phyloP scores from a whole-genome alignment of 2,113 vertebrate species.

The Porphyrio hochstetteri region DNA sequence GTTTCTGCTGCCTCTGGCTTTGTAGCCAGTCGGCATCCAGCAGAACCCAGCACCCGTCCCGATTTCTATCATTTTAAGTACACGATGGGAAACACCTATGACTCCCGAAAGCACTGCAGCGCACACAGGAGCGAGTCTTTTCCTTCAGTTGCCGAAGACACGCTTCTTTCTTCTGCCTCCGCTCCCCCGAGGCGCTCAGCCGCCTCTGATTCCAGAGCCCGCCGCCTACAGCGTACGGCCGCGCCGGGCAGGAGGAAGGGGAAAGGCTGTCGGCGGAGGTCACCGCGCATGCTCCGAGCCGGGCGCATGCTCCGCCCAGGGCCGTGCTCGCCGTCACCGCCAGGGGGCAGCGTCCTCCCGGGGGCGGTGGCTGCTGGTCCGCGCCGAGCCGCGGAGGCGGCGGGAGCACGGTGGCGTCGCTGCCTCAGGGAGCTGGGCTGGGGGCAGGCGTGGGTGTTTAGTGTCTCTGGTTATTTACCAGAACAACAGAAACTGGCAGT shows the following conservation, averaged over 20 bases:
- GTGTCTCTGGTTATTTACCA: accelerated
- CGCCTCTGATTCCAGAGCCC: accelerated
- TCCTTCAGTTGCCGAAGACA: accelerated
- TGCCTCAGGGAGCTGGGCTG: accelerated
- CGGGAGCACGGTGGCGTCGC: accelerated
- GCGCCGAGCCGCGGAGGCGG: background rate
- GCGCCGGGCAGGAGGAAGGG: accelerated
- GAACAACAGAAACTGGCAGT: accelerated
- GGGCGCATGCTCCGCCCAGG: background rate
- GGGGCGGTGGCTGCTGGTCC: no score
- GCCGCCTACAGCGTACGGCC: accelerated
- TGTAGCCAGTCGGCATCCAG: no score
- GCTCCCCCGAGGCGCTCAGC: accelerated
- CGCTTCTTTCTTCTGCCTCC: accelerated
- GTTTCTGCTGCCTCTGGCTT: background rate
- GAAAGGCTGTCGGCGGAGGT: no score
- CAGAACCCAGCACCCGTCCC: background rate
- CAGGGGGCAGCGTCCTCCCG: background rate
- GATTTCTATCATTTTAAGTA: accelerated
- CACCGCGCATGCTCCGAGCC: background rate
- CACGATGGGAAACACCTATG: background rate
- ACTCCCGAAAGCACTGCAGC: background rate
- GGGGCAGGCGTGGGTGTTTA: accelerated
- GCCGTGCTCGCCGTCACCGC: background rate
- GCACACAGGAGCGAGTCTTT: accelerated